Base-by-base conservation (phyloP, 2,113 vertebrate genomes). In the Verasper variegatus region DNA sequence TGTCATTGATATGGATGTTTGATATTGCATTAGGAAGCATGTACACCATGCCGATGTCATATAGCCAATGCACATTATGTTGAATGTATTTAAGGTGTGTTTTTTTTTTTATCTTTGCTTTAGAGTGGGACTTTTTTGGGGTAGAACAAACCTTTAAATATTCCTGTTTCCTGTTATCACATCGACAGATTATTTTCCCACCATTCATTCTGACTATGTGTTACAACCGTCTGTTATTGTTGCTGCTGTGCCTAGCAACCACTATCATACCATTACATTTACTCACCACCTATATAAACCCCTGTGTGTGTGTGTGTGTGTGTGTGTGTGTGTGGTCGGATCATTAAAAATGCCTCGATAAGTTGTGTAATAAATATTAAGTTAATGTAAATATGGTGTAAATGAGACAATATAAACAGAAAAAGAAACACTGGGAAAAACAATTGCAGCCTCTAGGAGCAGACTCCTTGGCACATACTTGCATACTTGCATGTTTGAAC, bases 211-310 rank as follows among this genome's bases (percentile, higher is more conserved):
- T n/a, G 20, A 56, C 20, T 0, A 18, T 51, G 47, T 5, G 17
- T 18, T 18, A 51, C 47, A 17, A 51, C 47, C 27, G 8, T 5
- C 5, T 89, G 71, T 87, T 86, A n/a, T 77, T 88, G 68, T 89
- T 83, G 37, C 52, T 74, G 55, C 31, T 24, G 8, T 74, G 45
- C 86, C 72, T 79, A 88, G 91, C 89, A 91, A 91, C 88, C 51
- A 14, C 40, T 26, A 10, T 56, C 35, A 42, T 71, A 55, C 81
- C 31, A 31, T 31, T 31, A 45, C 15, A n/a, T 12, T 42, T 18
- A 82, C 26, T 71, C 35, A 45, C 61, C 35, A 13, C 5, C 26
- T 62, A 12, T 49, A n/a, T 58, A 59, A 51, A 7, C 59, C 37
- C 40, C 18, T 21, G 20, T 56, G 12, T 60, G 21, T 40, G 24